These are phyloP conservation scores for Popillia japonica DNA, from an alignment of 1,140 invertebrate species.

Conservation along the genomic window DNA sequence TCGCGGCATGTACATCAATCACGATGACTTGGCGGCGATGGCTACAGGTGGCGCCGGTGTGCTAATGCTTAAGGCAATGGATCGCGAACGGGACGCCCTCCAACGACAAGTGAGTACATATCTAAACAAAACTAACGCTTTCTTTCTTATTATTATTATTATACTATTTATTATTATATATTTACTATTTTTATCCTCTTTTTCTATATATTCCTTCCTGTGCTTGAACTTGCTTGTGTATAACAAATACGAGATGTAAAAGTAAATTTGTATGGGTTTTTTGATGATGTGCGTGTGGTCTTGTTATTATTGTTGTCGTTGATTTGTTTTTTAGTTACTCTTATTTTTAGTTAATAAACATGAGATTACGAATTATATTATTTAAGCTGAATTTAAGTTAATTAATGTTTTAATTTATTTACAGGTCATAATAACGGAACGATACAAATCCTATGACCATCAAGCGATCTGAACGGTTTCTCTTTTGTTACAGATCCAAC, in stretches of 20 bases:
- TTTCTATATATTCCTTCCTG: conserved; percentile 16
- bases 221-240: conserved; percentile 27
- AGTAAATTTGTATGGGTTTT: conserved; percentile 16
- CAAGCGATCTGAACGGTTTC: conserved; percentile 26
- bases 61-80: conserved; percentile 86
- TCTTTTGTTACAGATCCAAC: conserved; percentile 80
- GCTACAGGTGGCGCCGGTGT: conserved; percentile 72
- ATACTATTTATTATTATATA: background rate
- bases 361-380: background rate
- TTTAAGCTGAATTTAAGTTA: conserved; percentile 25
- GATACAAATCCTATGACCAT: background rate
- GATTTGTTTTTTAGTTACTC: background rate
- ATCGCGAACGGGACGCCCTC: conserved; percentile 90
- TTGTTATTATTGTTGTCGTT: conserved; percentile 14
- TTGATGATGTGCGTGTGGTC: conserved; percentile 23
- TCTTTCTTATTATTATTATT: conserved; percentile 15
- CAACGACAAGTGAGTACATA: conserved; percentile 87
- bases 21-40: conserved; percentile 91
- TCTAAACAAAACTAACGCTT: conserved; percentile 25
- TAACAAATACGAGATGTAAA: background rate
- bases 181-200: conserved; percentile 13
- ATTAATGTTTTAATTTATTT: conserved; percentile 17
- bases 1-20: conserved; percentile 95
- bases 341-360: conserved; percentile 28
- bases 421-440: conserved; percentile 1